These are phyloP conservation scores for Chrysopilus asiliformis DNA, from an alignment of 2,888 invertebrate species.

Conservation along the genomic window DNA sequence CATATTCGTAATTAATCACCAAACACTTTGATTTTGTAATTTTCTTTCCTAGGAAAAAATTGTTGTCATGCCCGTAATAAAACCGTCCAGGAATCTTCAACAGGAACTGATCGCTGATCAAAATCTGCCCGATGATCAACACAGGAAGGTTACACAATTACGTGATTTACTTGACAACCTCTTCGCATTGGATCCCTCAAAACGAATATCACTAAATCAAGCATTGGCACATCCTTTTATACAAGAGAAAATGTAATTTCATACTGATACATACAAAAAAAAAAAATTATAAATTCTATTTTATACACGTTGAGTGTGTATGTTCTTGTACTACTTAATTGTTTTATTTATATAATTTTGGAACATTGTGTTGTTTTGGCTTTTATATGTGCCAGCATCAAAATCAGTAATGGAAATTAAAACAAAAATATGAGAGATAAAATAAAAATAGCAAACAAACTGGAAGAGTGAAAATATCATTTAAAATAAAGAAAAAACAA, in stretches of 20 bases:
- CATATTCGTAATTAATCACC: conserved; percentile 4
- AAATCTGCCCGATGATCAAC: conserved; percentile 73
- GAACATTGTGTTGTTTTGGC: no score
- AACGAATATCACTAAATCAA: conserved; percentile 86
- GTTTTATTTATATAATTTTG: no score
- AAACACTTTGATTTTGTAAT: conserved; percentile 5
- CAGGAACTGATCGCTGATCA: conserved; percentile 81
- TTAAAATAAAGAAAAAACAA: no score
- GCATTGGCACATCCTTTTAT: conserved; percentile 91
- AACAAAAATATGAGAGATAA: no score
- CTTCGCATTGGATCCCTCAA: conserved; percentile 81
- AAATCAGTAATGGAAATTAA: no score
- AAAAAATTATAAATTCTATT: no score
- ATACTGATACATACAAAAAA: no score
- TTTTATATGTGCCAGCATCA: no score
- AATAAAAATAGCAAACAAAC: no score
- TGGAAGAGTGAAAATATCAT: no score
- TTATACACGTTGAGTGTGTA: no score
- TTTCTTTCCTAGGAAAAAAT: conserved; percentile 72
- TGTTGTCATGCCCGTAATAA: conserved; percentile 86
- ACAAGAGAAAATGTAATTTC: conserved; percentile 87
- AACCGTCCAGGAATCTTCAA: conserved; percentile 71
- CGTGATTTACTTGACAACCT: conserved; percentile 87
- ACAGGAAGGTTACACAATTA: conserved; percentile 81
- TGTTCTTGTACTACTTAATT: no score